A percentile compares a stretch with the other conserved stretches of the same genome.
Conservation (phyloP, 2,113 vertebrate genomes). For the Crotalus helleri region DNA sequence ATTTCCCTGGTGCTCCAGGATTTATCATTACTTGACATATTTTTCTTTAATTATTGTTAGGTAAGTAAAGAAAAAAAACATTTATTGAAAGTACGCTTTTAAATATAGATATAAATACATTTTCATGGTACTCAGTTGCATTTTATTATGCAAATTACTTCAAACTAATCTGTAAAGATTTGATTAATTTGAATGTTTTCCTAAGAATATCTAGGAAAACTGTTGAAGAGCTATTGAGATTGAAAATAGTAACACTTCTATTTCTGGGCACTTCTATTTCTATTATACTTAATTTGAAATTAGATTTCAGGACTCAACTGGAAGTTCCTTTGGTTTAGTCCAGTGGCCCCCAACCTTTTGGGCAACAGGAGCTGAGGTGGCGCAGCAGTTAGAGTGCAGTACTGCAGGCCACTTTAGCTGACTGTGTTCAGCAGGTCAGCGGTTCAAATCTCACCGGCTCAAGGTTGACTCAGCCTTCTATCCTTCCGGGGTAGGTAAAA, state of each 20-base stretch:
- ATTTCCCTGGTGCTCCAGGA: too few relatives aligned
- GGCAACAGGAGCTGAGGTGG: too few relatives aligned
- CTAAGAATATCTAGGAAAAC: not conserved
- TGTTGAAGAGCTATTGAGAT: not conserved
- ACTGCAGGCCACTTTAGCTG: too few relatives aligned
- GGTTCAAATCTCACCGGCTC: too few relatives aligned
- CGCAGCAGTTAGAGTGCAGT: too few relatives aligned
- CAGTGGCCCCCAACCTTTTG: too few relatives aligned
- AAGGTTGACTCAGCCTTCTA: too few relatives aligned
- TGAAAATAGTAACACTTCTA: not conserved
- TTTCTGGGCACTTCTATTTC: not conserved
- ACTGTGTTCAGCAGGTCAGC: too few relatives aligned
- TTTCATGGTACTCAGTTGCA: not conserved
- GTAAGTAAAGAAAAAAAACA: not conserved
- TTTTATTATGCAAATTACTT: not conserved
- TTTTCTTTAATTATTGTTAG: conserved; percentile 5
- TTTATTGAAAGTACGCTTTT: not conserved
- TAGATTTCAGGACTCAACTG: not conserved
- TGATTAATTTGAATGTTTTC: not conserved
- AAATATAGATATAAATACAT: not conserved
- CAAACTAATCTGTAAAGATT: not conserved
- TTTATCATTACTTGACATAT: not conserved
- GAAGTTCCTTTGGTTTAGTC: not conserved
- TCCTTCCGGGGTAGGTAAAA: too few relatives aligned
- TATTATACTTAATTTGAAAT: not conserved